Conservation (phyloP, 2,113 vertebrate species). For the Donacobius atricapilla region DNA sequence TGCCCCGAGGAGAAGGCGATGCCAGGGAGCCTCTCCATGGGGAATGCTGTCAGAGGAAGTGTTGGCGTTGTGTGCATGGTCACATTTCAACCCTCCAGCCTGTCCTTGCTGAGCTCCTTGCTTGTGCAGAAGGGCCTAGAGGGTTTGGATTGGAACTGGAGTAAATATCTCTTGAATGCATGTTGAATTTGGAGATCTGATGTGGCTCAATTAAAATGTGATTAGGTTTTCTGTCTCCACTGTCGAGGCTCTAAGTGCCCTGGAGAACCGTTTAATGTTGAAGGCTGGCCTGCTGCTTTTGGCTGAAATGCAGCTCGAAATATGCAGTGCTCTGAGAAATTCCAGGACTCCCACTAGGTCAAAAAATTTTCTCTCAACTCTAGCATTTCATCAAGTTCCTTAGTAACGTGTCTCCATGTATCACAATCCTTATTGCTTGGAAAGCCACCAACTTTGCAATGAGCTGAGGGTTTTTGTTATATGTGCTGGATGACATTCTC, state of each 20-base stretch:
- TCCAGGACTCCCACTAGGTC: slow-evolving; percentile 61
- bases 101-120: not conserved
- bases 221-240: slow-evolving; percentile 62
- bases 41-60: not conserved
- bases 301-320: slow-evolving; percentile 24
- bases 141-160: not conserved
- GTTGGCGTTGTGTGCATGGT: not conserved
- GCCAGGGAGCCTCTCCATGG: not conserved
- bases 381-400: slow-evolving; percentile 33
- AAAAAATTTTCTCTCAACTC: not conserved
- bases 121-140: not conserved
- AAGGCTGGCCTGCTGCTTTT: slow-evolving; percentile 55
- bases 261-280: slow-evolving; percentile 42
- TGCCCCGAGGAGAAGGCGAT: not conserved
- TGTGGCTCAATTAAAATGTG: slow-evolving; percentile 51
- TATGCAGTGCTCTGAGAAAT: slow-evolving; percentile 53
- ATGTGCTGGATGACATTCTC: not conserved
- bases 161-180: not conserved
- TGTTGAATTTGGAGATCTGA: slow-evolving; percentile 49
- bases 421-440: slow-evolving; percentile 35
- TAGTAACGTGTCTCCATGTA: not conserved
- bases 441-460: not conserved
- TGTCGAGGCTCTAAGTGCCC: slow-evolving; percentile 12
- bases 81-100: not conserved
- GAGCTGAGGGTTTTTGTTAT: not conserved